Conservation (phyloP, 1,140 invertebrate species). For the Meloidogyne exigua region DNA sequence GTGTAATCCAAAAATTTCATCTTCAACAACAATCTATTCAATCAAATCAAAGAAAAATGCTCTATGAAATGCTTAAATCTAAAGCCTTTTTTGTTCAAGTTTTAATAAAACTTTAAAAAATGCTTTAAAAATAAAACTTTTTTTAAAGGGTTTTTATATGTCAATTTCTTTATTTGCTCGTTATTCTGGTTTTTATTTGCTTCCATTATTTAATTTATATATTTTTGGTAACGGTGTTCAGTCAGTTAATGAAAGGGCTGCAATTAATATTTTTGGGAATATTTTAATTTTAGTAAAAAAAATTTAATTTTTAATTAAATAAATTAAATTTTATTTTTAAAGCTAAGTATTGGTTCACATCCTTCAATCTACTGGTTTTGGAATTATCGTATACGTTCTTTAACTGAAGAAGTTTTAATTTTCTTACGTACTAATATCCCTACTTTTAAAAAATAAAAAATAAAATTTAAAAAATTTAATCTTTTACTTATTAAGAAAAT, state of each 20-base stretch:
- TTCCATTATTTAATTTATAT: conserved; percentile 5
- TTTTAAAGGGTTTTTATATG: not conserved
- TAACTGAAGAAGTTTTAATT: conserved; percentile 10
- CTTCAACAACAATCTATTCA: not conserved
- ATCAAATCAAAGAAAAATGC: not conserved
- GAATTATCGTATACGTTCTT: conserved; percentile 10
- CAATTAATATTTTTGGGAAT: conserved; percentile 6
- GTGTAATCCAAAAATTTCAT: not conserved
- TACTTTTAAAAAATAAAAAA: not conserved
- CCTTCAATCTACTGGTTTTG: conserved; percentile 18
- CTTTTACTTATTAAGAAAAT: too few relatives aligned
- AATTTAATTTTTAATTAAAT: not conserved
- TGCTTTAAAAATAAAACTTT: not conserved
- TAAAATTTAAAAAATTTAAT: too few relatives aligned
- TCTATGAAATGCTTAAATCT: not conserved
- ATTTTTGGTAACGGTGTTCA: conserved; percentile 2
- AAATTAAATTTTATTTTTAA: not conserved
- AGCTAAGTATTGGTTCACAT: conserved; percentile 12
- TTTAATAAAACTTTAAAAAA: not conserved
- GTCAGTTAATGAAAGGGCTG: not conserved
- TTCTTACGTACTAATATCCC: not conserved
- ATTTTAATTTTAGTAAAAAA: conserved; percentile 14
- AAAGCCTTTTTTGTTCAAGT: conserved; percentile 1
- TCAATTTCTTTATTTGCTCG: not conserved
- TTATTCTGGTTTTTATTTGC: conserved; percentile 2